Base-by-base conservation (phyloP, 1,140 invertebrate genomes). In the Eriocheir sinensis region DNA sequence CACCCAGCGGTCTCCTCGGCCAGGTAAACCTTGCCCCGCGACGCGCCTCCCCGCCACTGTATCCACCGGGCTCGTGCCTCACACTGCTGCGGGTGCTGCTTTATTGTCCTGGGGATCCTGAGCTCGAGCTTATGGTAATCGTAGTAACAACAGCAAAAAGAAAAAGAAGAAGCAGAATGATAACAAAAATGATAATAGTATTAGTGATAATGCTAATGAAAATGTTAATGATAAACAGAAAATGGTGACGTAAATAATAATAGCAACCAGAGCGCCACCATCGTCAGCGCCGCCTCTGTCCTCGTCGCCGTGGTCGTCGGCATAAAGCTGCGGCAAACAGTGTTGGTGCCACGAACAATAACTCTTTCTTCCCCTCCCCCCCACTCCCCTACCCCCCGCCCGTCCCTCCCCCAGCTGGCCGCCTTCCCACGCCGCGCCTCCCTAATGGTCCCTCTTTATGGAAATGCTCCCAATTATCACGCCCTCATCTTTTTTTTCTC, bases 391-490 rank as follows among this genome's bases (percentile, higher is more conserved):
- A 21, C 89, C 34, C 6, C 21, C 89, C 15, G 44, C 72, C 72
- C 21, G 9, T 92, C 72, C 80, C 89, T 30, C 38, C n/a, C 86
- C 27, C 44, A 72, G 60, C 60, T 72, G 60, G 60, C 27, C 36
- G 40, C 40, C 83, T 41, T 86, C 83, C 83, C 40, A 41, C 34
- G 40, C 83, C 34, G 40, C 21, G 40, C 60, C 60, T 21, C 60
- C 60, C 60, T 72, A 72, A 72, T 72, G 60, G 60, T 72, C 60
- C 60, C 60, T 72, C 60, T 72, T 72, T 72, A 72, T 72, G 60
- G 60, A 72, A 72, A 72, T 72, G 60, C 60, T 72, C 60, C 60
- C 60, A 72, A 72, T 72, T 72, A 72, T 72, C 60, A 72, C 60
- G 60, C 60, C 60, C 60, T 72, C 60, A 72, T 72, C 60, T 72